Conservation (phyloP, 2,113 vertebrate species). For the Cairina moschata region DNA sequence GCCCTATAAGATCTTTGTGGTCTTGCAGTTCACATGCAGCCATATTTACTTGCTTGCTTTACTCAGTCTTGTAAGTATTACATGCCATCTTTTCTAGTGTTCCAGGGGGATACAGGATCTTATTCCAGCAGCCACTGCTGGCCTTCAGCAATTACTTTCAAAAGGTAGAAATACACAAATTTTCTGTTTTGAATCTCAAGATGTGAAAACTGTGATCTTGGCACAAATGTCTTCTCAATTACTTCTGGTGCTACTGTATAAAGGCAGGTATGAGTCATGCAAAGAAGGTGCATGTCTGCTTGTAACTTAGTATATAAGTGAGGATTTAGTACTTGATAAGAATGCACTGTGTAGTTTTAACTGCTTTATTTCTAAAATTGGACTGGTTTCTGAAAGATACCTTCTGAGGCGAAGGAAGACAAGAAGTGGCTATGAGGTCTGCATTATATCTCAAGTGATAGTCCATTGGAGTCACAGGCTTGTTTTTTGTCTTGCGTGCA, state of each 20-base stretch:
- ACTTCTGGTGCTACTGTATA: neutral
- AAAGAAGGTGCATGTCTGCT: neutral
- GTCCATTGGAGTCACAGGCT: rapidly evolving
- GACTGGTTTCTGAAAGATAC: neutral
- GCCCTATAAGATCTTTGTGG: neutral
- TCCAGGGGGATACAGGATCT: neutral
- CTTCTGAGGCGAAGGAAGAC: neutral
- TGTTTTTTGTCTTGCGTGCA: neutral
- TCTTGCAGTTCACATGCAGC: neutral
- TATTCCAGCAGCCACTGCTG: neutral
- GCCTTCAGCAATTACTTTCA: neutral
- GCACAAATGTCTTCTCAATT: neutral
- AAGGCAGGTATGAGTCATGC: neutral
- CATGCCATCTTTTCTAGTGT: neutral
- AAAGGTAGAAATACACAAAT: neutral
- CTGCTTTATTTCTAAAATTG: neutral
- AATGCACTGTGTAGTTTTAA: neutral
- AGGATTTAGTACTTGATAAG: neutral
- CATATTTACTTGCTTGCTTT: neutral
- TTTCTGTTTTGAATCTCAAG: neutral
- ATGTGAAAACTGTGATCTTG: neutral
- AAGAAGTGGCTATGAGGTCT: neutral
- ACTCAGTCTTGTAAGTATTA: neutral
- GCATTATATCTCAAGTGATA: neutral
- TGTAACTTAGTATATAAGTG: neutral